These are phyloP conservation scores for Rhinichthys klamathensis DNA, from an alignment of 2,113 vertebrate genomes.

Conservation along the genomic window DNA sequence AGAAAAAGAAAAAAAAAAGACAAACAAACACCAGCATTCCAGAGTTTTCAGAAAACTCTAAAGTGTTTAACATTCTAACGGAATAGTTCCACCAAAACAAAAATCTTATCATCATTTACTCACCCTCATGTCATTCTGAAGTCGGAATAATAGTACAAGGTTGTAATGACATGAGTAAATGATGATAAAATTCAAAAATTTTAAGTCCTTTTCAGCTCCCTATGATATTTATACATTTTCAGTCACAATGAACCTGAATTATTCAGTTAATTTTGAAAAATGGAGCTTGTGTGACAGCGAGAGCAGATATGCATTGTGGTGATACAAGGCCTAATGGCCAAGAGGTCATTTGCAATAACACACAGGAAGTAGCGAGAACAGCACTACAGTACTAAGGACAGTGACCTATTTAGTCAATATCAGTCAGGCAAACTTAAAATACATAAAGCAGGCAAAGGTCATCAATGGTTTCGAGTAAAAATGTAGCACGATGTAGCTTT, in stretches of 20 bases:
- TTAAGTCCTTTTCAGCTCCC: neutral
- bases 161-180: neutral
- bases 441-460: too few relatives aligned
- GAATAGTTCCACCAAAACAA: neutral
- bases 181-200: neutral
- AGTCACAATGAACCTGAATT: neutral
- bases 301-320: neutral
- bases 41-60: neutral
- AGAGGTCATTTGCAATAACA: conserved; percentile 43
- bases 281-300: neutral
- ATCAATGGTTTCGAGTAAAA: neutral
- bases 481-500: neutral
- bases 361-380: conserved; percentile 42
- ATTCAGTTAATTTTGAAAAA: neutral
- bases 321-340: conserved; percentile 21
- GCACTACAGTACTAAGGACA: conserved; percentile 23
- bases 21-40: conserved; percentile 4
- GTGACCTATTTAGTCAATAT: conserved; percentile 38
- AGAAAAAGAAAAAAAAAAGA: too few relatives aligned
- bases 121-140: too few relatives aligned
- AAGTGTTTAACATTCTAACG: neutral
- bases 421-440: conserved; percentile 22
- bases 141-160: too few relatives aligned
- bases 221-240: neutral
- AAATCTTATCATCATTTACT: neutral